phyloP scores from a whole-genome alignment of 2,797 vertebrate genomes.

The Scolopax bukidnonensis region DNA sequence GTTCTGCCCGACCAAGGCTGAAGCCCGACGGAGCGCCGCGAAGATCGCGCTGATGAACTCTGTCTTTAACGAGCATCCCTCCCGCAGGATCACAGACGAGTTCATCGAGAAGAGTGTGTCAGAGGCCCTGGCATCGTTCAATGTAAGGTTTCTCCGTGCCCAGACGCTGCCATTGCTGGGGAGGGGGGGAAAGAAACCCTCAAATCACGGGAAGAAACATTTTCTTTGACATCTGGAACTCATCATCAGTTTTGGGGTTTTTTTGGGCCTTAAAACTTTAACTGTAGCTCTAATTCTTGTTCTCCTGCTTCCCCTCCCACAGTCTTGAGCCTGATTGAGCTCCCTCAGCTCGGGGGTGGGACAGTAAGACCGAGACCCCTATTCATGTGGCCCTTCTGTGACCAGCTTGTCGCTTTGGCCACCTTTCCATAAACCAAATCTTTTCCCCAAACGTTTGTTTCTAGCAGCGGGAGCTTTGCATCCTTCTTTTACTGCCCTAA shows the following conservation, averaged over 20 bases:
- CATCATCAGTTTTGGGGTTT: background rate
- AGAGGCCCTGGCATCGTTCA: slow-evolving; percentile 94
- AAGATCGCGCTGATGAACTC: slow-evolving; percentile 99
- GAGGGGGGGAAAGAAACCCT: background rate
- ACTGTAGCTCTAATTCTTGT: background rate
- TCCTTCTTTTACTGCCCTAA: background rate
- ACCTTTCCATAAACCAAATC: background rate
- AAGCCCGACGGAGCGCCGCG: slow-evolving; percentile 92
- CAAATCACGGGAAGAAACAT: background rate
- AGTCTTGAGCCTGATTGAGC: background rate
- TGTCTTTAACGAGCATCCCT: slow-evolving; percentile 96
- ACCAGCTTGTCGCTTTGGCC: no score
- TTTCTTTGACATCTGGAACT: slow-evolving; percentile 12
- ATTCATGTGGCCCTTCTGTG: background rate
- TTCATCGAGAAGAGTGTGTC: slow-evolving; percentile 98
- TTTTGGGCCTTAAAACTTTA: background rate
- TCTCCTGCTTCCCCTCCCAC: background rate
- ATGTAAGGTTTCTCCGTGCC: slow-evolving; percentile 79
- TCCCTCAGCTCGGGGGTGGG: background rate
- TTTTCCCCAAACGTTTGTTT: background rate
- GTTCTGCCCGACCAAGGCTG: slow-evolving; percentile 97
- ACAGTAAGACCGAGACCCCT: background rate
- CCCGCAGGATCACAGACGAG: slow-evolving; percentile 93
- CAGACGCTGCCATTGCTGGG: background rate
- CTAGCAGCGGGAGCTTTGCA: background rate